Evolutionary conservation across 2,888 invertebrate genomes (phyloP), one percentile per base, ranked within the genome.

Genomic region (Geotrupes spiniger): DNA sequence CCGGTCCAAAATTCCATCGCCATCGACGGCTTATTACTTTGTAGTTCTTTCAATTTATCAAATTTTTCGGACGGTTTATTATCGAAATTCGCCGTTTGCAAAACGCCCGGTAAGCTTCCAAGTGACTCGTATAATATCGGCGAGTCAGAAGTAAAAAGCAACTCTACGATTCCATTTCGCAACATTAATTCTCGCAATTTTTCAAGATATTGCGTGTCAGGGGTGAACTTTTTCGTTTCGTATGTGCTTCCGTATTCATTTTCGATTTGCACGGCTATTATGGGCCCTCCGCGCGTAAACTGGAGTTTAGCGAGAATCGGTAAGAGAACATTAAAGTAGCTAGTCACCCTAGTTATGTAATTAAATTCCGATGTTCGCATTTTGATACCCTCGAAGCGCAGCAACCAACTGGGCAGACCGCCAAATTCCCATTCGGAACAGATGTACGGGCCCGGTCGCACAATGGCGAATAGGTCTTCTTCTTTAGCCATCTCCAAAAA

Each of bases 391-490:
- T 74, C 72, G 58, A 78, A 74, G 16, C 73, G 63, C 29, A 80
- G 64, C 2, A 81, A 64, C 78, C 79, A 81, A 55, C 75, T 75
- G 2, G 71, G 71, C 12, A 70, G 50, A 1, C 71, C 71, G 1
- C 71, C 71, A 43, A 67, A 69, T 52, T 95, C 93, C 72, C 92
- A 83, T 75, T 95, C 95, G n/a, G 89, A 90, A 69, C 92, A 92
- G 56, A 94, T 92, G 62, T 90, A 95, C 0, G 95, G 94, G 0
- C 95, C 94, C 0, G 90, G 85, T 11, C 95, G 76, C 1, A 95
- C 72, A 36, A 94, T 79, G 1, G 92, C 91, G 15, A 85, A 72
- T 26, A 95, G 73, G 48, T 85, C 89, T 66, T 87, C 85, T 58
- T 86, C 82, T 40, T 86, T 80, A 0, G 93, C 93, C 1, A 78